These are phyloP conservation scores for Calcarius lapponicus DNA, from an alignment of 2,797 vertebrate genomes.

Conservation along the genomic window DNA sequence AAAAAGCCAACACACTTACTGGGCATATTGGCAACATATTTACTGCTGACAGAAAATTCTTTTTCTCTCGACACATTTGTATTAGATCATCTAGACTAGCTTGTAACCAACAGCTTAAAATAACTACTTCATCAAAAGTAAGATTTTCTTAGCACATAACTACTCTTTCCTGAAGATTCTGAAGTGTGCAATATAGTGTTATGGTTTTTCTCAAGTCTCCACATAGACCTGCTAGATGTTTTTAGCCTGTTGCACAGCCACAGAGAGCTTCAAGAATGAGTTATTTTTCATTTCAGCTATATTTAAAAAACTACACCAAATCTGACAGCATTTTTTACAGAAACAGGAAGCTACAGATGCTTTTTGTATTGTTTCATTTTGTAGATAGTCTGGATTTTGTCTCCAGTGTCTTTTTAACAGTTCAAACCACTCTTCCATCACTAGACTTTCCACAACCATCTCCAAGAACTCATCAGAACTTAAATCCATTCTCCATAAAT, in stretches of 20 bases:
- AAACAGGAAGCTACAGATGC: conserved; percentile 24
- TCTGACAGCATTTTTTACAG: not conserved
- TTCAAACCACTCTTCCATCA: not conserved
- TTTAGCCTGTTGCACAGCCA: not conserved
- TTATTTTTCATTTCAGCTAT: not conserved
- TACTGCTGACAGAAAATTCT: not conserved
- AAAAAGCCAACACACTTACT: not conserved
- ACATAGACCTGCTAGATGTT: not conserved
- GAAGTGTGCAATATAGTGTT: not conserved
- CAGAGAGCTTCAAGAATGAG: not conserved
- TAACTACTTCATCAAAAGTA: not conserved
- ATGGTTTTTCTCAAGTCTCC: not conserved
- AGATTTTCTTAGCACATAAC: not conserved
- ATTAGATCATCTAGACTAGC: not conserved
- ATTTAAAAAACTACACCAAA: not conserved
- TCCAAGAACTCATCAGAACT: conserved; percentile 6
- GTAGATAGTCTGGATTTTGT: conserved; percentile 8
- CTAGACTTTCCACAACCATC: not conserved
- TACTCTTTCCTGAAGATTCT: not conserved
- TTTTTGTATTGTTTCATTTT: conserved; percentile 21
- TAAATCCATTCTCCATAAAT: not conserved
- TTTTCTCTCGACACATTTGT: not conserved
- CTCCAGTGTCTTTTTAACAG: not conserved
- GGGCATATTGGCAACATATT: not conserved
- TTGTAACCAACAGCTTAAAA: not conserved